Evolutionary conservation across 1,140 invertebrate species (phyloP).

Genomic region (Drosophila aff.): DNA sequence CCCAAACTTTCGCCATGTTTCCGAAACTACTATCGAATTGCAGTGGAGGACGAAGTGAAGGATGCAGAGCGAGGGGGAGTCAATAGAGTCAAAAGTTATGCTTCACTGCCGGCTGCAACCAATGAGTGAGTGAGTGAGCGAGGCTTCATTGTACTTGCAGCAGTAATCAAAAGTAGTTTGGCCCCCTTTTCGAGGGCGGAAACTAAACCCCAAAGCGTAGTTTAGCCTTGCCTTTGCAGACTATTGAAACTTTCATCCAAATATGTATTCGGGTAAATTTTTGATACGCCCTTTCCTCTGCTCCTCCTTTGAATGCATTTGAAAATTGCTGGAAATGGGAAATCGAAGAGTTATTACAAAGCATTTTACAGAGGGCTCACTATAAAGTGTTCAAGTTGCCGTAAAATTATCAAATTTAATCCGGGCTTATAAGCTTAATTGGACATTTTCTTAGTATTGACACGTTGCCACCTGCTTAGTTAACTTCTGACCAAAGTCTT

Average conservation of each 20-base stretch:
- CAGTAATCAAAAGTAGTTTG: constrained; percentile 82
- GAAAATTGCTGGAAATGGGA: constrained; percentile 11
- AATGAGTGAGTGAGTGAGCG: constrained; percentile 54
- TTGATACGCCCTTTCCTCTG: constrained; percentile 10
- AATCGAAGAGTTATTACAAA: constrained; percentile 3
- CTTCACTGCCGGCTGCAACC: constrained; percentile 59
- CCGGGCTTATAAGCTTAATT: neutral
- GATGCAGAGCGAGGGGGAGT: constrained; percentile 17
- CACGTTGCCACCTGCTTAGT: neutral
- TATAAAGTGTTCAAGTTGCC: neutral
- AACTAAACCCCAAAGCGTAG: constrained; percentile 59
- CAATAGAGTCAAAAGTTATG: constrained; percentile 81
- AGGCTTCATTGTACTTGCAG: constrained; percentile 61
- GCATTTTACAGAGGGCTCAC: neutral
- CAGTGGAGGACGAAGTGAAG: constrained; percentile 13
- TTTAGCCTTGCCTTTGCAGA: constrained; percentile 48
- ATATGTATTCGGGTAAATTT: constrained; percentile 45
- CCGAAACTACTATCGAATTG: constrained; percentile 70
- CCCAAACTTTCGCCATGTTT: constrained; percentile 64
- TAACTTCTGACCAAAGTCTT: neutral
- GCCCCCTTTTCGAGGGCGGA: constrained; percentile 40
- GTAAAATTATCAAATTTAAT: neutral
- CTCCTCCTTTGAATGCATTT: constrained; percentile 21
- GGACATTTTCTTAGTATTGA: neutral
- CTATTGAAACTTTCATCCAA: constrained; percentile 71